Percentiles rank a stretch among this genome's conserved stretches.
phyloP scores from a whole-genome alignment of 2,888 invertebrate species.

The Boloria selene region DNA sequence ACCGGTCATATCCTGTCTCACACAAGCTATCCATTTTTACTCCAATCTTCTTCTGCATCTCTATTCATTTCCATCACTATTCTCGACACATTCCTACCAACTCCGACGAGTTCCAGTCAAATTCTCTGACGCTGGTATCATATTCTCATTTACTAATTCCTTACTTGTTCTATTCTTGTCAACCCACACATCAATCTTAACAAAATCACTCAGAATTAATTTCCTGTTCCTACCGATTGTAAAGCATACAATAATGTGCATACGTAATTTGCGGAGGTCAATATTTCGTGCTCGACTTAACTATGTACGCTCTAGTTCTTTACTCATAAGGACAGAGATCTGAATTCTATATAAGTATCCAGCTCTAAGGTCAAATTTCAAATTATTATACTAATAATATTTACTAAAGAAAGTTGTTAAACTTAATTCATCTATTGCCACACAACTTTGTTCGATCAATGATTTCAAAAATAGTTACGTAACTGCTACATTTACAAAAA shows the following conservation, averaged over 20 bases:
- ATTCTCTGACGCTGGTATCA: no score
- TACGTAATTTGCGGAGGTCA: conserved; percentile 1
- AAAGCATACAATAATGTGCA: background rate
- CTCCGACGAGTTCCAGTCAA: no score
- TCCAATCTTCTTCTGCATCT: no score
- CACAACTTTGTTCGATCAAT: background rate
- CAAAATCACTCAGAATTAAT: background rate
- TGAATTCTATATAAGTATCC: background rate
- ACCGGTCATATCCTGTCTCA: no score
- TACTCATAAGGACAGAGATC: conserved; percentile 4
- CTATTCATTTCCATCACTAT: no score
- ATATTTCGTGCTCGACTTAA: conserved; percentile 1
- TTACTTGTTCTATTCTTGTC: no score
- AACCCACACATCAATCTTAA: no score
- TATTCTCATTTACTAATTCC: no score
- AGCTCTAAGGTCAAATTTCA: conserved; percentile 12
- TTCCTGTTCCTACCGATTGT: conserved; percentile 4
- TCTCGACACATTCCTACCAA: no score
- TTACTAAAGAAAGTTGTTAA: conserved; percentile 13
- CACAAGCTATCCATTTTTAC: no score
- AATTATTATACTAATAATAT: background rate
- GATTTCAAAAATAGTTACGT: conserved; percentile 7
- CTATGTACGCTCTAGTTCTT: conserved; percentile 13
- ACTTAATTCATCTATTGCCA: conserved; percentile 1
- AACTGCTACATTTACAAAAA: conserved; percentile 9